These are phyloP conservation scores for Drosophila fuyamai DNA, from an alignment of 1,140 invertebrate genomes.

Conservation along the genomic window DNA sequence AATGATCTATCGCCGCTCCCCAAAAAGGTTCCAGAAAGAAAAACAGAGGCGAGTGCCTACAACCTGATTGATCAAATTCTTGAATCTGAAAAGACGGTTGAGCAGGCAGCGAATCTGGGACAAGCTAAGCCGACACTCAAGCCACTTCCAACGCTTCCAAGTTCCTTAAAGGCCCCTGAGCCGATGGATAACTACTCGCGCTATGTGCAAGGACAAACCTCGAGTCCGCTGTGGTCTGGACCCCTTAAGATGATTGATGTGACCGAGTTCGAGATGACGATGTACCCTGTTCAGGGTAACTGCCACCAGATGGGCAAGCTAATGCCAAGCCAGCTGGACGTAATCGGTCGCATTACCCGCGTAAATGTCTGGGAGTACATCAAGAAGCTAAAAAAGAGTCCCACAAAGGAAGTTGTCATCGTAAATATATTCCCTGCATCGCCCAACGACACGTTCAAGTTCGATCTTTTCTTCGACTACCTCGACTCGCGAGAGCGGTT, in stretches of 20 bases:
- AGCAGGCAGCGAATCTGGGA: conserved; percentile 74
- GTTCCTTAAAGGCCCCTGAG: conserved; percentile 3
- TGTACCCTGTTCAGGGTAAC: conserved; percentile 89
- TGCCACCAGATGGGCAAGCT: conserved; percentile 89
- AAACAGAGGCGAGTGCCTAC: conserved; percentile 32
- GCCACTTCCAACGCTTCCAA: conserved; percentile 8
- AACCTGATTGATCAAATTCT: conserved; percentile 82
- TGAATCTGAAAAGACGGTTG: conserved; percentile 74
- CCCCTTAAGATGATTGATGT: conserved; percentile 96
- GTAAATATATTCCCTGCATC: conserved; percentile 91
- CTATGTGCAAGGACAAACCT: conserved; percentile 63
- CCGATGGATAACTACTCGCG: conserved; percentile 51
- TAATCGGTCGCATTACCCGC: conserved; percentile 95
- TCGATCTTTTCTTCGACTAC: conserved; percentile 95
- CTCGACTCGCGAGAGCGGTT: conserved; percentile 92
- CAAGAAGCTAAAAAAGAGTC: conserved; percentile 94
- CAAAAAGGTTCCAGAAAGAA: conserved; percentile 58
- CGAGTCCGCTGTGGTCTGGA: conserved; percentile 91
- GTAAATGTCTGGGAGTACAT: conserved; percentile 98
- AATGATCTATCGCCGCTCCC: conserved; percentile 12
- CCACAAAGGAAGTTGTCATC: conserved; percentile 94
- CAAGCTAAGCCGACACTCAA: conserved; percentile 40
- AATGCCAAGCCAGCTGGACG: conserved; percentile 91
- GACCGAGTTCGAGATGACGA: conserved; percentile 93
- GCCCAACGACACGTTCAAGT: conserved; percentile 93